A percentile compares a stretch with the other conserved stretches of the same genome.
Evolutionary conservation across 2,888 invertebrate genomes (phyloP).

Genomic region (Pegoplata infirma): DNA sequence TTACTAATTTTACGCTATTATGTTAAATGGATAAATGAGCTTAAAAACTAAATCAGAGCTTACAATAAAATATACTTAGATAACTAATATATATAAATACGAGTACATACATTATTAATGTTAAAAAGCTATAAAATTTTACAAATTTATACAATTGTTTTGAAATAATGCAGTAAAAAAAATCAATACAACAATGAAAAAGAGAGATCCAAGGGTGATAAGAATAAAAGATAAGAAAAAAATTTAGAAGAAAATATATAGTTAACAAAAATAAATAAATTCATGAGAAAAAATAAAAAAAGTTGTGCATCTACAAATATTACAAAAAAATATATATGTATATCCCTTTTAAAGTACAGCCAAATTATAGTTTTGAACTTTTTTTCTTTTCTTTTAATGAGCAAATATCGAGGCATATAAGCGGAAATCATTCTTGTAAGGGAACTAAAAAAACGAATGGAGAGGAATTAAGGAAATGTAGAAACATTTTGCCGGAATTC

Average conservation of each 20-base stretch:
- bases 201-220: not conserved
- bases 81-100: conserved; percentile 41
- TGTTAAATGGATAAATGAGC: conserved; percentile 21
- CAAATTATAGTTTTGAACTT: conserved; percentile 45
- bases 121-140: conserved; percentile 49
- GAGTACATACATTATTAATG: conserved; percentile 27
- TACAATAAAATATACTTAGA: conserved; percentile 35
- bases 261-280: not conserved
- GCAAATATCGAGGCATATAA: conserved; percentile 54
- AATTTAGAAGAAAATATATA: not conserved
- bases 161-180: conserved; percentile 1
- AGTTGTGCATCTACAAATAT: conserved; percentile 18
- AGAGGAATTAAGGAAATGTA: too few relatives aligned
- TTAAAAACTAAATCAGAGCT: conserved; percentile 23
- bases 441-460: too few relatives aligned
- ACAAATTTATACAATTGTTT: conserved; percentile 44
- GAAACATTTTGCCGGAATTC: too few relatives aligned
- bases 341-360: conserved; percentile 29
- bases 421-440: too few relatives aligned
- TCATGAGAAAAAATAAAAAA: not conserved
- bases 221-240: not conserved
- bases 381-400: conserved; percentile 32
- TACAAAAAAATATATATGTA: not conserved
- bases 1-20: conserved; percentile 11
- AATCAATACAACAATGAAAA: not conserved